Evolutionary conservation across 2,113 vertebrate species (phyloP), one percentile per base, ranked within the genome.

Genomic region (Hemichromis elongatus): DNA sequence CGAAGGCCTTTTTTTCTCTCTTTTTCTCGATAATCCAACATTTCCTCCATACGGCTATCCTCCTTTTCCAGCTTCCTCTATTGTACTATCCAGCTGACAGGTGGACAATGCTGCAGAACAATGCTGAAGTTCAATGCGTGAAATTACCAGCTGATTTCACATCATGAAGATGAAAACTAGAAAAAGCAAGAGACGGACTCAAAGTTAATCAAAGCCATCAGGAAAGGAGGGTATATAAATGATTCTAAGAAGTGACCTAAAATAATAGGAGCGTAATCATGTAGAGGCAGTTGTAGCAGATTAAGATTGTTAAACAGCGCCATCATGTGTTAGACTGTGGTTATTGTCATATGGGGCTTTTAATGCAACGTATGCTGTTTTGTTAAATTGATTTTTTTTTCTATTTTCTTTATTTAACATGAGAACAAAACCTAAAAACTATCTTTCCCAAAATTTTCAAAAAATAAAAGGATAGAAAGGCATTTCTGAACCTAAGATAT

Each of bases 41-140:
- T 54, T 87, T 88, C 77, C 82, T 77, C 10, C 0, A 75, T n/a
- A 30, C 16, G 6, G 1, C 10, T 42, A 50, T 75, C 42, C 6
- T 75, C 3, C 4, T 52, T 75, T 75, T 79, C 70, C 33, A 40
- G 40, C 63, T 47, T 85, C 84, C 80, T 79, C 66, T 66, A 82
- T 77, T 84, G 88, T 82, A 19, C 19, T 12, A 28, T 7, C 54
- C 90, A 90, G 90, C 92, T 91, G 93, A 53, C 90, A 94, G 87
- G 66, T 91, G 92, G 89, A 70, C 52, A 81, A 28, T 5, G 78
- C 45, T 80, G 50, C 47, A 61, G 55, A 90, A 86, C 40, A 54
- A 80, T 28, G 28, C 68, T 50, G 79, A 66, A 66, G 81, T 85
- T 91, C 55, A 70, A 24, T 7, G 40, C 77, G 13, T 53, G 5